A percentile compares a stretch with the other conserved stretches of the same genome.
phyloP scores from a whole-genome alignment of 1,140 invertebrate genomes.

The Aphis gossypii region DNA sequence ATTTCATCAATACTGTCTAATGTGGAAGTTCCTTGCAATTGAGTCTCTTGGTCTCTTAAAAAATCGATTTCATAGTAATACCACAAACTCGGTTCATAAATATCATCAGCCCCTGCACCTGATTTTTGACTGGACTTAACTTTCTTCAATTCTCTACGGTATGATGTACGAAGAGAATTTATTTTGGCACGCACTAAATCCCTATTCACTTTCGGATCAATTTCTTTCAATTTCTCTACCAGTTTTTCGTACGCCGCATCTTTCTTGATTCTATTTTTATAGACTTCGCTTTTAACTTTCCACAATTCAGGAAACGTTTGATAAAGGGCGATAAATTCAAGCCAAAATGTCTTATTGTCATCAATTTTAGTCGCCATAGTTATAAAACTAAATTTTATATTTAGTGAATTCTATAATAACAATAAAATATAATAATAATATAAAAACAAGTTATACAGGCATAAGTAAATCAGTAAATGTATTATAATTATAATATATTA shows the following conservation, averaged over 20 bases:
- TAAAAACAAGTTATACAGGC: not conserved
- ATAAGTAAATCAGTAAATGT: too few species aligned
- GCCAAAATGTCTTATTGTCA: constrained; percentile 10
- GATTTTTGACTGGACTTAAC: not conserved
- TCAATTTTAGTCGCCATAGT: not conserved
- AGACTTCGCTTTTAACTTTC: constrained; percentile 58
- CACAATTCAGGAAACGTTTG: constrained; percentile 57
- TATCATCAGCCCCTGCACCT: not conserved
- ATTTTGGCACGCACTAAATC: constrained; percentile 62
- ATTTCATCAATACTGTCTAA: too few species aligned
- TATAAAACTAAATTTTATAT: not conserved
- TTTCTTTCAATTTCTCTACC: constrained; percentile 59
- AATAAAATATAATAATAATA: not conserved
- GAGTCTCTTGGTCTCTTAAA: too few species aligned
- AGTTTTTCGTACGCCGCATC: constrained; percentile 57
- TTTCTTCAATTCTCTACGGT: constrained; percentile 63
- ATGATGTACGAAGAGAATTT: constrained; percentile 62
- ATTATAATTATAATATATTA: not conserved
- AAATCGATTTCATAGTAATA: too few species aligned
- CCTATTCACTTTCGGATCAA: constrained; percentile 60
- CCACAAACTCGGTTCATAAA: not conserved
- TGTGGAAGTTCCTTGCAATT: too few species aligned
- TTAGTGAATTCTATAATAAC: not conserved
- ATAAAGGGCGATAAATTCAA: constrained; percentile 42
- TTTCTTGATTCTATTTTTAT: constrained; percentile 59